Percentiles rank a stretch among this genome's conserved stretches.
Conservation (phyloP, 1,140 invertebrate genomes). For the Conopomorpha cramerella region DNA sequence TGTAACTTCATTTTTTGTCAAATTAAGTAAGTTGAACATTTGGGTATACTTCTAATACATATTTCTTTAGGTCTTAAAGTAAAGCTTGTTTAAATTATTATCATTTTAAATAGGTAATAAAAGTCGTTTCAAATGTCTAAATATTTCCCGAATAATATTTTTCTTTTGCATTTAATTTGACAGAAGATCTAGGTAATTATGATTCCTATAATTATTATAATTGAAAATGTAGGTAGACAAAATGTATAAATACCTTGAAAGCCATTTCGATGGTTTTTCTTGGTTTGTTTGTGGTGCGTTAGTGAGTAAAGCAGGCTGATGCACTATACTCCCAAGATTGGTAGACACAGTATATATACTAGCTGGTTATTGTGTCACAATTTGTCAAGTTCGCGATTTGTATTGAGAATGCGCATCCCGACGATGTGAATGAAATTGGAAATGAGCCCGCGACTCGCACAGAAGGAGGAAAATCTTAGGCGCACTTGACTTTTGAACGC, state of each 20-base stretch:
- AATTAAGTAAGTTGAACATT: too few relatives aligned
- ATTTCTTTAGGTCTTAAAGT: too few relatives aligned
- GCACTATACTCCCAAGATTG: conserved; percentile 25
- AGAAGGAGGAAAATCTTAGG: conserved; percentile 42
- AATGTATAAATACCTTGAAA: conserved; percentile 32
- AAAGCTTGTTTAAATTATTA: too few relatives aligned
- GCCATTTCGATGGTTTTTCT: conserved; percentile 48
- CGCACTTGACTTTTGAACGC: conserved; percentile 40
- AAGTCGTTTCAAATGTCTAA: too few relatives aligned
- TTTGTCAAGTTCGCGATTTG: conserved; percentile 42
- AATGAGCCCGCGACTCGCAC: conserved; percentile 49
- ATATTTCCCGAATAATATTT: too few relatives aligned
- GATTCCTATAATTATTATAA: conserved; percentile 1
- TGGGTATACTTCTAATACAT: too few relatives aligned
- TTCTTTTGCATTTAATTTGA: too few relatives aligned
- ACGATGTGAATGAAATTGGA: conserved; percentile 45
- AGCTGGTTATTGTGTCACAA: conserved; percentile 30
- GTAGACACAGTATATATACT: conserved; percentile 37
- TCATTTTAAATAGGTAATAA: too few relatives aligned
- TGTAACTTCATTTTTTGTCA: too few relatives aligned
- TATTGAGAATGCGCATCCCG: conserved; percentile 40
- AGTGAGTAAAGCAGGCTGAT: conserved; percentile 34
- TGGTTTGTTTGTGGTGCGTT: conserved; percentile 19
- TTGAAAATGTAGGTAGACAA: not conserved
- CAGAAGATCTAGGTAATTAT: too few relatives aligned